These are phyloP conservation scores for Sebastes jordani DNA, from an alignment of 2,797 vertebrate genomes.

Conservation along the genomic window DNA sequence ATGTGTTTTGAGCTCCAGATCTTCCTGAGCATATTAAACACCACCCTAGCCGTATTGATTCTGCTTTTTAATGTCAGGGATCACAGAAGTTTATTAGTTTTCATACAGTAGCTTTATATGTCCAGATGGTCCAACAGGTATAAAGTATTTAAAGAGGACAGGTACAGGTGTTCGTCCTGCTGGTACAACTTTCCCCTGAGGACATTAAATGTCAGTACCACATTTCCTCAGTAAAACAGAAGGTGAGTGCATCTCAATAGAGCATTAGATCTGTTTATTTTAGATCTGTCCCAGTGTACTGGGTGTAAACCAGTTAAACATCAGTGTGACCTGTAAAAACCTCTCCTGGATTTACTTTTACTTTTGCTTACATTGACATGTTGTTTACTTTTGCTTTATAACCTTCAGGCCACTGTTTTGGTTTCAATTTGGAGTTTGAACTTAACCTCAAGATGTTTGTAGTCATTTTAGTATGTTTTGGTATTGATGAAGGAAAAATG, in stretches of 20 bases:
- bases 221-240: background rate
- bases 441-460: background rate
- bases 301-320: background rate
- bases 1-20: too few species aligned
- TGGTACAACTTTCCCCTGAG: background rate
- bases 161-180: background rate
- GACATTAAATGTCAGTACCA: background rate
- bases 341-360: background rate
- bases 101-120: background rate
- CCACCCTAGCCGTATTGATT: too few species aligned
- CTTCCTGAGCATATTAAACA: too few species aligned
- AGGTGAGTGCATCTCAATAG: background rate
- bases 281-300: background rate
- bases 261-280: background rate
- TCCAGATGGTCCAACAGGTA: background rate
- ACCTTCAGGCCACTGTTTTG: background rate
- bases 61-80: background rate
- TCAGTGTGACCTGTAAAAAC: background rate
- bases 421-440: background rate
- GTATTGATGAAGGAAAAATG: background rate
- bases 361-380: background rate
- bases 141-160: too few species aligned
- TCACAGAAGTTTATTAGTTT: background rate
- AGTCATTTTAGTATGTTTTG: background rate
- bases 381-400: background rate